These are phyloP conservation scores for Laothoe populi DNA, from an alignment of 2,888 invertebrate species.

Conservation along the genomic window DNA sequence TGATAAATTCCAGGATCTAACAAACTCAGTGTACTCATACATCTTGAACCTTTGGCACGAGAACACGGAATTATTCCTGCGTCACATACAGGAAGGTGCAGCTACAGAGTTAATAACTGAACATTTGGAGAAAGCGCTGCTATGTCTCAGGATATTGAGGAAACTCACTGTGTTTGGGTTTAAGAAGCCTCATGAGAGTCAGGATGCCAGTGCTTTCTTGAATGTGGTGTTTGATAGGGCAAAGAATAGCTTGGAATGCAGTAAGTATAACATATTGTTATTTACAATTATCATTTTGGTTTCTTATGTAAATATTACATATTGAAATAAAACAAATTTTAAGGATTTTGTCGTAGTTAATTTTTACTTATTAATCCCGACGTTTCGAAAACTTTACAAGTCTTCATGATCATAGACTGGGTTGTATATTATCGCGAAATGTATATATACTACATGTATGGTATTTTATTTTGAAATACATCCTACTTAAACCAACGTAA, in stretches of 20 bases:
- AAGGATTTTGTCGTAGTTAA: no score
- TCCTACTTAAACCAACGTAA: no score
- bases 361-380: no score
- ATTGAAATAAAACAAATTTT: no score
- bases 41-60: constrained; percentile 92
- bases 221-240: constrained; percentile 91
- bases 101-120: constrained; percentile 86
- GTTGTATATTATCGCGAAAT: no score
- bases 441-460: no score
- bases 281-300: no score
- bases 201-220: constrained; percentile 91
- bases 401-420: no score
- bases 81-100: constrained; percentile 86
- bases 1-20: constrained; percentile 87
- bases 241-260: constrained; percentile 91
- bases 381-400: no score
- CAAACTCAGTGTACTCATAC: constrained; percentile 89
- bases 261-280: constrained; percentile 83
- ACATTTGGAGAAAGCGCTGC: constrained; percentile 91
- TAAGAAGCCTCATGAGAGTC: constrained; percentile 89
- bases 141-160: constrained; percentile 92
- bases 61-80: constrained; percentile 88
- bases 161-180: constrained; percentile 94
- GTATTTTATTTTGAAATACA: no score
- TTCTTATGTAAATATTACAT: no score